Conservation (phyloP, 1,140 invertebrate species). For the Matsumurasca onukii region DNA sequence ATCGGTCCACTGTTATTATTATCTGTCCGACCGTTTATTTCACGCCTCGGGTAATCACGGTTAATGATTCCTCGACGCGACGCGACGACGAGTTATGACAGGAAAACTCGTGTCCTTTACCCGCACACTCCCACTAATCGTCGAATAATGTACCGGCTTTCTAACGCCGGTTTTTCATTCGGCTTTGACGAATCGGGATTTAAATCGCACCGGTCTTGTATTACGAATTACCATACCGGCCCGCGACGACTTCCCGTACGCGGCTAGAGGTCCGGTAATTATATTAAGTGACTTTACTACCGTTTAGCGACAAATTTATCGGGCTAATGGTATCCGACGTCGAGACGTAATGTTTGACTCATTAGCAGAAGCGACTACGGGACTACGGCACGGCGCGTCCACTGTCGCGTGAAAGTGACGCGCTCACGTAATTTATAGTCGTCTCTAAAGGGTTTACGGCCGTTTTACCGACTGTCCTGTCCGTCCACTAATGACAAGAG, state of each 20-base stretch:
- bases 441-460: no score
- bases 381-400: no score
- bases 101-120: background rate
- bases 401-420: no score
- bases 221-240: background rate
- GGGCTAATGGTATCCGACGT: no score
- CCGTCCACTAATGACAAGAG: no score
- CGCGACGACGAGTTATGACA: background rate
- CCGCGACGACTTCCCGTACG: background rate
- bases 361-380: no score
- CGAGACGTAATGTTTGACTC: no score
- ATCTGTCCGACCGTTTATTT: constrained; percentile 20
- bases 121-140: background rate
- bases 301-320: constrained; percentile 4
- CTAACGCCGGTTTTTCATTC: background rate
- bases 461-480: no score
- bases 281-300: background rate
- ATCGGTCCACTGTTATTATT: constrained; percentile 26
- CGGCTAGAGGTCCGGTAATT: background rate
- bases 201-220: no score
- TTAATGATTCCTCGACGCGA: constrained; percentile 8
- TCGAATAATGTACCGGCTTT: background rate
- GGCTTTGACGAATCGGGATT: background rate
- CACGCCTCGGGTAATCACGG: constrained; percentile 14
- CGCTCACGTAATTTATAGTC: no score